Evolutionary conservation across 2,888 invertebrate species (phyloP), one percentile per base, ranked within the genome.

Genomic region (Hirtodrosophila confusa): DNA sequence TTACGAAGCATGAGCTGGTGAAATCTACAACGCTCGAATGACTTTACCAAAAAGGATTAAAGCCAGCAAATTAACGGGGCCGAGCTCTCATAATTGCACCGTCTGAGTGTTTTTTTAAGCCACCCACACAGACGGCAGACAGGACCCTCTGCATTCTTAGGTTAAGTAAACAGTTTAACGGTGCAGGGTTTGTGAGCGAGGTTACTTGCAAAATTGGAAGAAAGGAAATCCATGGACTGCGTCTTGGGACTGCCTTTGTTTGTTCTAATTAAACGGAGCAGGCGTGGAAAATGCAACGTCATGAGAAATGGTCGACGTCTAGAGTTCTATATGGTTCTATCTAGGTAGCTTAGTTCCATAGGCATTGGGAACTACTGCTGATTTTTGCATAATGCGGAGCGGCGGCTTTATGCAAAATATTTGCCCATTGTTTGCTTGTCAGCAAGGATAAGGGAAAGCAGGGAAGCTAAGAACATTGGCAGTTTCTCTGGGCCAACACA

Each of bases 1-100:
- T 71, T 75, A 72, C 33, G 33, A 58, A 50, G 49, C 72, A 77
- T 72, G 75, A 77, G 64, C 69, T 63, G 58, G 39, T 43, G 17
- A 65, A 71, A 70, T 71, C 70, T 68, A 36, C 36, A 64, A 70
- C 78, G 78, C 75, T 69, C 69, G 55, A 71, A 82, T 78, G 82
- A 78, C 76, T 79, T 75, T 74, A 58, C 75, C 55, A 67, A 74
- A 84, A 84, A 82, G 78, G 80, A 74, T 84, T 84, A 73, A 72
- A 60, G 44, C 57, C 63, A 67, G 72, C 69, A 80, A 77, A 83
- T 78, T 78, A 78, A 70, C 61, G 68, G 68, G 67, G 64, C 64
- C 68, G 62, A 48, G 51, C 54, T 56, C 64, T 61, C 57, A 69
- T 75, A 78, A 75, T 80, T 75, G 61, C 80, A 60, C 45, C 44